phyloP scores from a whole-genome alignment of 2,113 vertebrate species.

The Neolamprologus caudopunctatus region DNA sequence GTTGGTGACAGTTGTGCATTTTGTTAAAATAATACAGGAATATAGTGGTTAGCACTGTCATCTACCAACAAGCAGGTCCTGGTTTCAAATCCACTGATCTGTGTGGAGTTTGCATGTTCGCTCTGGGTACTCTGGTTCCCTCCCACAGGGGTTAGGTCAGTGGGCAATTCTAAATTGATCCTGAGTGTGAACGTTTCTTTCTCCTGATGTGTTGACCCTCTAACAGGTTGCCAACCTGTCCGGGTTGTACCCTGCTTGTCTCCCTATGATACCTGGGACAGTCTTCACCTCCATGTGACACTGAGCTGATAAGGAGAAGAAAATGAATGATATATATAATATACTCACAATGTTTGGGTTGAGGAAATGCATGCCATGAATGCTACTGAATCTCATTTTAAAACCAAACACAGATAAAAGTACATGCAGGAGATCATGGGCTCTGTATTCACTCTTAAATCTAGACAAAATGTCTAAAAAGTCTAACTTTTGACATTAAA shows the following conservation, averaged over 20 bases:
- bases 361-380: not conserved
- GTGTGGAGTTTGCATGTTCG: not conserved
- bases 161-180: not conserved
- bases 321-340: not conserved
- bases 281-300: not conserved
- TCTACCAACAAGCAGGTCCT: accelerated
- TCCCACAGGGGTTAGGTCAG: not conserved
- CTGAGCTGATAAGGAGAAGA: not conserved
- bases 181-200: not conserved
- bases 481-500: not conserved
- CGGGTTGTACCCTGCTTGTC: not conserved
- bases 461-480: not conserved
- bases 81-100: not conserved
- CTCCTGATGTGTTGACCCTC: not conserved
- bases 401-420: not conserved
- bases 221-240: not conserved
- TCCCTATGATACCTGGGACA: not conserved
- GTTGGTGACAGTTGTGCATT: not conserved
- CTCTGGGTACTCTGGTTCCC: not conserved
- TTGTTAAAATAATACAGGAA: not conserved
- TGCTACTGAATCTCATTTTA: not conserved
- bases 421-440: not conserved
- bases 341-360: not conserved
- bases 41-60: not conserved
- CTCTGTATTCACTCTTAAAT: not conserved